Percentiles rank a stretch among this genome's conserved stretches.
phyloP scores from a whole-genome alignment of 1,140 invertebrate genomes.

The Drosophila athabasca region DNA sequence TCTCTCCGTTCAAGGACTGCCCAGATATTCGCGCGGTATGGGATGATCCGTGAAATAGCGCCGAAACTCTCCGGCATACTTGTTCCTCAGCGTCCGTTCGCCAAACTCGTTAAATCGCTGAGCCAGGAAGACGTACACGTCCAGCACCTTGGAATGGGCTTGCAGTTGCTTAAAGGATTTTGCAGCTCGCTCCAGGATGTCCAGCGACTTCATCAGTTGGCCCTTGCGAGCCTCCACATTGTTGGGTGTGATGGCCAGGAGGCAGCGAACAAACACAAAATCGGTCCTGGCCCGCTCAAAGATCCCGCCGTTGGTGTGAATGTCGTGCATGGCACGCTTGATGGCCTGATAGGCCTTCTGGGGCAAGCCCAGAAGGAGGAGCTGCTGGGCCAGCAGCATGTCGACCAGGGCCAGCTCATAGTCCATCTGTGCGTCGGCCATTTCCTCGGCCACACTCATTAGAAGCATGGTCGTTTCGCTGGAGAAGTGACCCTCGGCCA shows the following conservation, averaged over 20 bases:
- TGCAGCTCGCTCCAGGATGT: conserved; percentile 87
- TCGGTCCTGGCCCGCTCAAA: conserved; percentile 89
- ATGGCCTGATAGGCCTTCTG: conserved; percentile 89
- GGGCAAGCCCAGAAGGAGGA: conserved; percentile 90
- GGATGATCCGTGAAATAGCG: conserved; percentile 88
- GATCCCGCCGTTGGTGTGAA: conserved; percentile 92
- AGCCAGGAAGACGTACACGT: conserved; percentile 86
- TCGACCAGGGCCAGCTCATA: conserved; percentile 90
- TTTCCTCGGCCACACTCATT: conserved; percentile 89
- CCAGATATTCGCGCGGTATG: conserved; percentile 73
- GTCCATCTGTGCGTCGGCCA: conserved; percentile 89
- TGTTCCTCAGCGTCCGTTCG: conserved; percentile 87
- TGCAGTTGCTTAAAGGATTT: conserved; percentile 89
- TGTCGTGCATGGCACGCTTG: conserved; percentile 88
- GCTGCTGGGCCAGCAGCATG: conserved; percentile 90
- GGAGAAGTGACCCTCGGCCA: conserved; percentile 83
- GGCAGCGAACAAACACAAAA: conserved; percentile 86
- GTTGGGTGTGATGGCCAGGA: conserved; percentile 86
- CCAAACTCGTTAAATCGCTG: conserved; percentile 88
- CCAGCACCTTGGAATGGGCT: conserved; percentile 89
- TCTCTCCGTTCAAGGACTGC: conserved; percentile 43
- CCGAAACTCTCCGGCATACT: conserved; percentile 89
- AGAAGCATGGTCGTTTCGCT: conserved; percentile 86
- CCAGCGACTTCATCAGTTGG: conserved; percentile 87
- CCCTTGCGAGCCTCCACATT: conserved; percentile 84